These are phyloP conservation scores for Ptyas mucosa DNA, from an alignment of 2,113 vertebrate species.

Conservation along the genomic window DNA sequence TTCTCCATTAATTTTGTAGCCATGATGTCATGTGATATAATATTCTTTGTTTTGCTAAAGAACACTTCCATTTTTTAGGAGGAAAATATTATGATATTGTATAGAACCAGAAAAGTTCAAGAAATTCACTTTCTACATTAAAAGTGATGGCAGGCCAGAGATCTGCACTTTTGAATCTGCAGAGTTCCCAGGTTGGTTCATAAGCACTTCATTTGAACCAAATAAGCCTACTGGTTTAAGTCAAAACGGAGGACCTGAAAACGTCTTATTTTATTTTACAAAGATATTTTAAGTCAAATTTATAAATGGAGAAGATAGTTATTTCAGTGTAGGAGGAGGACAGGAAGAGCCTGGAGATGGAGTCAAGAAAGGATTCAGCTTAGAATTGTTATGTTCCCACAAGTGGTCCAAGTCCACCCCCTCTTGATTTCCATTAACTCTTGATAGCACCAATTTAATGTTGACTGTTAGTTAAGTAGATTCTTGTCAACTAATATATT, in stretches of 20 bases:
- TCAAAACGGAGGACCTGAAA: background rate
- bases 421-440: background rate
- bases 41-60: background rate
- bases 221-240: background rate
- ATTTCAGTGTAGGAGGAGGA: background rate
- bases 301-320: background rate
- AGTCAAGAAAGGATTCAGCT: background rate
- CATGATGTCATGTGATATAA: background rate
- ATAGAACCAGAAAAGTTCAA: background rate
- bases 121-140: slow-evolving; percentile 22
- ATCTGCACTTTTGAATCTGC: slow-evolving; percentile 27
- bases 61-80: background rate
- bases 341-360: background rate
- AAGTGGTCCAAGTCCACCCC: background rate
- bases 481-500: background rate
- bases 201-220: slow-evolving; percentile 5
- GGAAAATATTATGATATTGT: background rate
- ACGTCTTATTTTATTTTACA: background rate
- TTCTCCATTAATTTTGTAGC: background rate
- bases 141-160: background rate
- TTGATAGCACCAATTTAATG: background rate
- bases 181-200: slow-evolving; percentile 20
- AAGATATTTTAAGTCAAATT: background rate
- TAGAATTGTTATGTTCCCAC: background rate
- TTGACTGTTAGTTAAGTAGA: background rate